These are phyloP conservation scores for Syritta pipiens DNA, from an alignment of 2,888 invertebrate species.

Conservation along the genomic window DNA sequence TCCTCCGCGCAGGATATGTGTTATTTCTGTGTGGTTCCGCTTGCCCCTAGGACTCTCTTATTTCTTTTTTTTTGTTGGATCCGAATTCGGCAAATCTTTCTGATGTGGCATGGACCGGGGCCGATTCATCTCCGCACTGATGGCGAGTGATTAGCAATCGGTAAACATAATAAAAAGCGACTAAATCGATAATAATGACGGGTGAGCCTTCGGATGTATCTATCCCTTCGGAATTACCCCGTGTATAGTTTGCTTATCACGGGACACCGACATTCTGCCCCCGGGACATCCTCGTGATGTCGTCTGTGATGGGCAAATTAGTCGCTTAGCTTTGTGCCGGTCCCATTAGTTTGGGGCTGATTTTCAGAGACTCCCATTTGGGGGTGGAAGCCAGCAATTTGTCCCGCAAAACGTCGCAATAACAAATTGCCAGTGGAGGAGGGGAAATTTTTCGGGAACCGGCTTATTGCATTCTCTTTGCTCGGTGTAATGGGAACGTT, in stretches of 20 bases:
- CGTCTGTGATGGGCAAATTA: slow-evolving; percentile 34
- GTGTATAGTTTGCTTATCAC: too few relatives aligned
- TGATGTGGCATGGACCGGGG: slow-evolving; percentile 49
- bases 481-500: slow-evolving; percentile 59
- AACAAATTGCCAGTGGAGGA: slow-evolving; percentile 54
- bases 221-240: too few relatives aligned
- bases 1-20: slow-evolving; percentile 19
- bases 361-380: neutral
- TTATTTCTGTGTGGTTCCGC: slow-evolving; percentile 39
- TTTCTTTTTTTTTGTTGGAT: slow-evolving; percentile 11
- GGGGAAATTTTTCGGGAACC: slow-evolving; percentile 43
- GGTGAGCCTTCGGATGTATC: slow-evolving; percentile 10
- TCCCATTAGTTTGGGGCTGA: slow-evolving; percentile 27
- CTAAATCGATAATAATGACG: slow-evolving; percentile 34
- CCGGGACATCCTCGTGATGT: neutral
- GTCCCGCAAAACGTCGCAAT: slow-evolving; percentile 57
- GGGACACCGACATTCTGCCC: neutral
- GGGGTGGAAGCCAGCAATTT: slow-evolving; percentile 8
- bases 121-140: slow-evolving; percentile 50
- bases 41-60: neutral
- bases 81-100: slow-evolving; percentile 46
- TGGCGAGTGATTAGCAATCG: slow-evolving; percentile 60
- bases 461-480: slow-evolving; percentile 54
- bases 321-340: slow-evolving; percentile 34
- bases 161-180: slow-evolving; percentile 58